A percentile compares a stretch with the other conserved stretches of the same genome.
phyloP scores from a whole-genome alignment of 1,140 invertebrate species.

The Odontomachus brunneus region DNA sequence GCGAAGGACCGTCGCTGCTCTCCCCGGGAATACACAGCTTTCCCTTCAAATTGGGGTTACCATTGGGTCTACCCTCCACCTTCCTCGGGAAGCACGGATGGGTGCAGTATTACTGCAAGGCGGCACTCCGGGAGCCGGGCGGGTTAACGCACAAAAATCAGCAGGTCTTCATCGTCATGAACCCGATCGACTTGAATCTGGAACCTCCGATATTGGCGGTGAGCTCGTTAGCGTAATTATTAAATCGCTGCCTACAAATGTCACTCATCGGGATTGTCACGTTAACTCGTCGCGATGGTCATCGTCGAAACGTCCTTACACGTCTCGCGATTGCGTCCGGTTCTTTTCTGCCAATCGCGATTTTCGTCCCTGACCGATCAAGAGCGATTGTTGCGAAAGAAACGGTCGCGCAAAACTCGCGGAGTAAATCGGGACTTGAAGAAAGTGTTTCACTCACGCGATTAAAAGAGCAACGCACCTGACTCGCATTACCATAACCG shows the following conservation, averaged over 20 bases:
- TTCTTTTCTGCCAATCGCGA: too few species aligned
- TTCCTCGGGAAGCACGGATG: constrained; percentile 97
- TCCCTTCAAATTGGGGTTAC: constrained; percentile 96
- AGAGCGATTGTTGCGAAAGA: neutral
- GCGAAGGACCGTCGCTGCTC: constrained; percentile 92
- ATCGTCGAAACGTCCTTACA: too few species aligned
- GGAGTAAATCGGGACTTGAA: neutral
- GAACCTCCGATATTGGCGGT: constrained; percentile 95
- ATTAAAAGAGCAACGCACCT: constrained; percentile 17
- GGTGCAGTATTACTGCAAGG: constrained; percentile 98
- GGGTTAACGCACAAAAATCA: constrained; percentile 97
- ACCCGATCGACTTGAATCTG: constrained; percentile 96
- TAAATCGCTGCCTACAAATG: neutral
- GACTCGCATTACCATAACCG: constrained; percentile 59
- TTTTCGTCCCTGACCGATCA: neutral
- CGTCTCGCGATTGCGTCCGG: too few species aligned
- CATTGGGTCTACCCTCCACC: constrained; percentile 95
- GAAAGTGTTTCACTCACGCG: constrained; percentile 29
- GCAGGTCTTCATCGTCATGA: constrained; percentile 98
- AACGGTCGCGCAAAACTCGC: neutral
- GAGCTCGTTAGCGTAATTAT: constrained; percentile 81
- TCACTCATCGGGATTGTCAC: neutral
- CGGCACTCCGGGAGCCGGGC: constrained; percentile 94
- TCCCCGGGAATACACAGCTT: constrained; percentile 98
- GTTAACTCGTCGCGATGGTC: too few species aligned